These are phyloP conservation scores for Hestina assimilis DNA, from an alignment of 1,140 invertebrate species.

Conservation along the genomic window DNA sequence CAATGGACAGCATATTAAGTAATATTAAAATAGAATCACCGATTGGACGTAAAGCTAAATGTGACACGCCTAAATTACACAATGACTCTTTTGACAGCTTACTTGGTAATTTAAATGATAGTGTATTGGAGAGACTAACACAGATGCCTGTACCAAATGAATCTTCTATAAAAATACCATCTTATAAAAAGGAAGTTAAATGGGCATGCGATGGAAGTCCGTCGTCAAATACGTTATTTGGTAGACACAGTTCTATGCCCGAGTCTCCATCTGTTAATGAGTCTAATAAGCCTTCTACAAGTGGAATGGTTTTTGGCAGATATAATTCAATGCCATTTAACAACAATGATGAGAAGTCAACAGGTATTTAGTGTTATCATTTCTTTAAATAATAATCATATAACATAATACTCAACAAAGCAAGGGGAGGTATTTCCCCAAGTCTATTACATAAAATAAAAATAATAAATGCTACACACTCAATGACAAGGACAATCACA, in stretches of 20 bases:
- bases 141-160: conserved; percentile 50
- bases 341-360: conserved; percentile 38
- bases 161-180: conserved; percentile 24
- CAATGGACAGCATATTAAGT: conserved; percentile 58
- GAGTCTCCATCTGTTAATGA: conserved; percentile 55
- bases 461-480: too few relatives aligned
- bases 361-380: conserved; percentile 31
- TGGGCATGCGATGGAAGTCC: conserved; percentile 50
- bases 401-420: not conserved
- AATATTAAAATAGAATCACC: conserved; percentile 64
- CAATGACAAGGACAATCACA: too few relatives aligned
- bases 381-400: conserved; percentile 1
- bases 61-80: conserved; percentile 45
- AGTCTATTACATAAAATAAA: too few relatives aligned
- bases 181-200: conserved; percentile 25
- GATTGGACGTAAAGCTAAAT: conserved; percentile 38
- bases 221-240: conserved; percentile 52
- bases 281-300: conserved; percentile 51
- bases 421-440: too few relatives aligned
- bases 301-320: conserved; percentile 58
- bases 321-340: conserved; percentile 71
- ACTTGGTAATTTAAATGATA: conserved; percentile 71
- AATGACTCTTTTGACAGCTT: conserved; percentile 78
- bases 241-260: conserved; percentile 71
- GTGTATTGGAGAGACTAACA: conserved; percentile 63